These are phyloP conservation scores for Malacoctenus gilli DNA, from an alignment of 2,797 vertebrate species.

Conservation along the genomic window DNA sequence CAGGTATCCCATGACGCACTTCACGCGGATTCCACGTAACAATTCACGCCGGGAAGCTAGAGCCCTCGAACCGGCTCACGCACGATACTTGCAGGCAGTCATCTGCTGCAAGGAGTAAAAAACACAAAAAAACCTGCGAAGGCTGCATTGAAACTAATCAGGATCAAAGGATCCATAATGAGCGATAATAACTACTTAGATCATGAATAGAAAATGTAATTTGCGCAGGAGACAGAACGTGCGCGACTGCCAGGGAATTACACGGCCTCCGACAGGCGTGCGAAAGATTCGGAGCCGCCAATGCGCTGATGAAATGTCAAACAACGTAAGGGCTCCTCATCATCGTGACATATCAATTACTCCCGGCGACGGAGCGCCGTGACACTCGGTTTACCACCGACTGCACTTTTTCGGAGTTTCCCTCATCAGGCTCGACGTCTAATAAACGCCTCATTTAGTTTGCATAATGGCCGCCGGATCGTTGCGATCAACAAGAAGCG, in stretches of 20 bases:
- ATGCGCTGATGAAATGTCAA: slow-evolving; percentile 72
- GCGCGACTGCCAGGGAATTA: slow-evolving; percentile 60
- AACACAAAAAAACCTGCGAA: slow-evolving; percentile 55
- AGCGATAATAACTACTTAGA: slow-evolving; percentile 62
- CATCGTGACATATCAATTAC: slow-evolving; percentile 70
- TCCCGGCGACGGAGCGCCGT: slow-evolving; percentile 48
- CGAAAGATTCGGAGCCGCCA: slow-evolving; percentile 66
- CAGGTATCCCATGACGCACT: slow-evolving; percentile 4
- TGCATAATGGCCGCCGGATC: slow-evolving; percentile 21
- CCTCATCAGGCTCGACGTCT: slow-evolving; percentile 37
- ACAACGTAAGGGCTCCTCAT: slow-evolving; percentile 65
- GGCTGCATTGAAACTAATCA: slow-evolving; percentile 44
- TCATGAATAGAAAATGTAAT: slow-evolving; percentile 55
- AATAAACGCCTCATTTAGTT: slow-evolving; percentile 51
- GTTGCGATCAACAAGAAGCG: slow-evolving; percentile 20
- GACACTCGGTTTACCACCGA: slow-evolving; percentile 46
- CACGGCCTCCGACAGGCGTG: slow-evolving; percentile 51
- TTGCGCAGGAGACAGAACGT: slow-evolving; percentile 42
- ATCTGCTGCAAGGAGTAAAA: slow-evolving; percentile 56
- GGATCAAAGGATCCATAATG: slow-evolving; percentile 63
- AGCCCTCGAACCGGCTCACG: slow-evolving; percentile 47
- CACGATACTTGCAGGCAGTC: slow-evolving; percentile 33
- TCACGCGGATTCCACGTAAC: slow-evolving; percentile 43
- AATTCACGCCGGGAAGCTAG: slow-evolving; percentile 35
- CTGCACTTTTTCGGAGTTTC: slow-evolving; percentile 44